Conservation (phyloP, 2,797 vertebrate genomes). For the Neopelma chrysocephalum region DNA sequence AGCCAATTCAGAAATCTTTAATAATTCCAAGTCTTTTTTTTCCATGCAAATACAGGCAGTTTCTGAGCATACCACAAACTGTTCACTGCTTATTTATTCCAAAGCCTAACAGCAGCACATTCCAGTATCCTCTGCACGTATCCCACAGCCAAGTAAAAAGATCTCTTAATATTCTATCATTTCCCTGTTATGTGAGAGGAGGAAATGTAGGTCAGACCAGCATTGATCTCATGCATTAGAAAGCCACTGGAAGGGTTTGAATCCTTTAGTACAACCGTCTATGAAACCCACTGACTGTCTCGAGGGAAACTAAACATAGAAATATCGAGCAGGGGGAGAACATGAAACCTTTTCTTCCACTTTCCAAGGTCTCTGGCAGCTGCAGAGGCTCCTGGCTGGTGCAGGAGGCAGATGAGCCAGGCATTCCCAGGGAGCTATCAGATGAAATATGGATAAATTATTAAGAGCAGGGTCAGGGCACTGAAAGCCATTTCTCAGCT, state of each 20-base stretch:
- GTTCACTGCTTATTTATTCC: neutral
- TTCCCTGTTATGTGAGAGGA: neutral
- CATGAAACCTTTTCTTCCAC: neutral
- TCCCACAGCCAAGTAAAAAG: neutral
- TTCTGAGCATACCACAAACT: neutral
- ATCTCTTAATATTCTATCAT: neutral
- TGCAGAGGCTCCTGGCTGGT: neutral
- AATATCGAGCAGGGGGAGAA: neutral
- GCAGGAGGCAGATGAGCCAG: neutral
- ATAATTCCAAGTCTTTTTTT: neutral
- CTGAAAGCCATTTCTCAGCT: neutral
- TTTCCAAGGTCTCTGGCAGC: neutral
- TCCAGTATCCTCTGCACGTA: neutral
- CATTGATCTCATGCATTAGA: neutral
- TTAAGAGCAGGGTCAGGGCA: neutral
- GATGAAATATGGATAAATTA: neutral
- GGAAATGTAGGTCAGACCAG: neutral
- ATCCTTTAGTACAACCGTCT: neutral
- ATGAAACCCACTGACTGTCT: neutral
- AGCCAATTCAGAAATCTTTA: neutral
- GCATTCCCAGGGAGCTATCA: neutral
- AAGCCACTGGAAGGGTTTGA: neutral
- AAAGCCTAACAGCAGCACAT: neutral
- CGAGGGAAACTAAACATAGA: neutral
- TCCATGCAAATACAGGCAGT: neutral